These are phyloP conservation scores for Sardina pilchardus DNA, from an alignment of 2,113 vertebrate genomes.

Conservation along the genomic window DNA sequence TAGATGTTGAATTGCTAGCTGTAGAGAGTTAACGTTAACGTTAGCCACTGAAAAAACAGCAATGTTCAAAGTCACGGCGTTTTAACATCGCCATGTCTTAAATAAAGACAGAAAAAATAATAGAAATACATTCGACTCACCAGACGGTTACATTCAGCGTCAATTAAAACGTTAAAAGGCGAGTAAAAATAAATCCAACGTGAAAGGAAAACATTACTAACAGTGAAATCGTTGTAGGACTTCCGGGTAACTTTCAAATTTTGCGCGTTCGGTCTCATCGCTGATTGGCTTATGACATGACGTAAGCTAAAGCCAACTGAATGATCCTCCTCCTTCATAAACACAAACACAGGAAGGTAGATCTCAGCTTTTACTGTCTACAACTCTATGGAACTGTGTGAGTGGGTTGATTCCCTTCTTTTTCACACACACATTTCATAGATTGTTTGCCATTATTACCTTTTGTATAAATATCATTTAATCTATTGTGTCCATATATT, in stretches of 20 bases:
- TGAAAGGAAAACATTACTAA: conserved; percentile 30
- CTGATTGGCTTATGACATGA: conserved; percentile 32
- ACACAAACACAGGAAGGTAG: neutral
- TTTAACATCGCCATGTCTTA: neutral
- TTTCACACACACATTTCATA: neutral
- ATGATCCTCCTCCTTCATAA: neutral
- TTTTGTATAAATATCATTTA: neutral
- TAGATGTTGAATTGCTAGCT: neutral
- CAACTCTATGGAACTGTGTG: too few relatives aligned
- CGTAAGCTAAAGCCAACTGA: conserved; percentile 6
- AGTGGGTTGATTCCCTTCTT: neutral
- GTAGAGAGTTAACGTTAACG: neutral
- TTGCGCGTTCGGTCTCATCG: conserved; percentile 60
- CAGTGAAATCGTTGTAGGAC: conserved; percentile 10
- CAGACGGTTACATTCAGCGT: conserved; percentile 3
- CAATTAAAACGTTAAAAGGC: neutral
- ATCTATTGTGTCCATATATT: neutral
- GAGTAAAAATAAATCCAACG: neutral
- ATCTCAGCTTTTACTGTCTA: neutral
- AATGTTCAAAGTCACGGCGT: neutral
- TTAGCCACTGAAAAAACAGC: neutral
- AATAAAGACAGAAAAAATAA: neutral
- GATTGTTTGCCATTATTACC: neutral
- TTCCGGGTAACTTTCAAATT: conserved; percentile 75
- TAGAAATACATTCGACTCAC: neutral